Percentiles rank a stretch among this genome's conserved stretches.
These are phyloP conservation scores for Drosophila lacicola DNA, from an alignment of 2,888 invertebrate species.

Conservation along the genomic window DNA sequence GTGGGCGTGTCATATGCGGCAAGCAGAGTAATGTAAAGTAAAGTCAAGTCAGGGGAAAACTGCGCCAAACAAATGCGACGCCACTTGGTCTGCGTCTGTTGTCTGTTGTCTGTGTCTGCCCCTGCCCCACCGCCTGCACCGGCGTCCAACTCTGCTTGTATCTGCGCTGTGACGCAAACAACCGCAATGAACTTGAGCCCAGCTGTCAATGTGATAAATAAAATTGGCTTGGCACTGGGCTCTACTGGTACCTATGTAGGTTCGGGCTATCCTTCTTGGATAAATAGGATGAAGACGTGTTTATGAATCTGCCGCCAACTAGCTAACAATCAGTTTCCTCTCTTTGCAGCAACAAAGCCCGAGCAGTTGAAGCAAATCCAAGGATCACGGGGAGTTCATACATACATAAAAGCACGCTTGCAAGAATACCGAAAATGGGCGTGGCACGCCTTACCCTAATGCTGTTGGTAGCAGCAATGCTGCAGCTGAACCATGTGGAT, in stretches of 20 bases:
- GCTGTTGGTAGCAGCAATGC: slow-evolving; percentile 52
- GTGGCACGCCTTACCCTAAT: slow-evolving; percentile 46
- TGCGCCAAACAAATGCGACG: slow-evolving; percentile 60
- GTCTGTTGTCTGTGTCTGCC: background rate
- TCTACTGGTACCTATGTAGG: background rate
- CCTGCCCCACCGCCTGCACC: too few species aligned
- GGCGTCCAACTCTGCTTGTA: background rate
- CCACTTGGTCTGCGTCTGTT: slow-evolving; percentile 46
- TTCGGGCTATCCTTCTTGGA: slow-evolving; percentile 8
- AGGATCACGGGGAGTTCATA: slow-evolving; percentile 3
- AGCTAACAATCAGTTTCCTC: slow-evolving; percentile 4
- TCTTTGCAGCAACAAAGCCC: slow-evolving; percentile 28
- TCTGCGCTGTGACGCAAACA: slow-evolving; percentile 15
- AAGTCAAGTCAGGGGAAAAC: slow-evolving; percentile 1
- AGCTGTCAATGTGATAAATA: slow-evolving; percentile 76
- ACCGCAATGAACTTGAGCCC: slow-evolving; percentile 71
- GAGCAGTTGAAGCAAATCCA: slow-evolving; percentile 10
- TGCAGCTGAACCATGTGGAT: slow-evolving; percentile 79
- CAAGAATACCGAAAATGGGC: slow-evolving; percentile 39
- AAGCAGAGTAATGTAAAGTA: background rate
- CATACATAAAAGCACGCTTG: slow-evolving; percentile 6
- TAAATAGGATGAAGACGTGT: slow-evolving; percentile 32
- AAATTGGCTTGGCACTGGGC: slow-evolving; percentile 50
- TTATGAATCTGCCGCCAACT: slow-evolving; percentile 20
- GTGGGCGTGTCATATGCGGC: slow-evolving; percentile 35